Evolutionary conservation across 2,797 vertebrate genomes (phyloP).

Genomic region (Lateolabrax maculatus): DNA sequence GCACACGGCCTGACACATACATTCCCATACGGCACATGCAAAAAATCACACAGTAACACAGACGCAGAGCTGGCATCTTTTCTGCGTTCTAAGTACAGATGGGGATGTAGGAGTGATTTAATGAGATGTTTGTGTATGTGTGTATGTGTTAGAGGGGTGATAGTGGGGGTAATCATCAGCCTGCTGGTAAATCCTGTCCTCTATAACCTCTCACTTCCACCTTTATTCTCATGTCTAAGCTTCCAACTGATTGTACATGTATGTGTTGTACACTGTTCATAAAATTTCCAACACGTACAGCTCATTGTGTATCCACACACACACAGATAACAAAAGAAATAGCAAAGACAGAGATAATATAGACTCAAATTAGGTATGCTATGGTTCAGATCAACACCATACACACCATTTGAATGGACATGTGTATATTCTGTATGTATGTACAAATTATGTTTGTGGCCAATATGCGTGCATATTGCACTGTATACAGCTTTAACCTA

Average conservation of each 20-base stretch:
- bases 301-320: conserved; percentile 23
- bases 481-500: conserved; percentile 22
- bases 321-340: background rate
- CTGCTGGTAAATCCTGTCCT: conserved; percentile 71
- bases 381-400: conserved; percentile 11
- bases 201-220: conserved; percentile 70
- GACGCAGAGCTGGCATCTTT: conserved; percentile 35
- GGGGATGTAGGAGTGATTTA: conserved; percentile 69
- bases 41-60: conserved; percentile 17
- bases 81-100: conserved; percentile 67
- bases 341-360: background rate
- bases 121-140: conserved; percentile 61
- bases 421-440: background rate
- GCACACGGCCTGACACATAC: background rate
- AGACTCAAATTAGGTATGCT: background rate
- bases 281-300: conserved; percentile 53
- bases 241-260: conserved; percentile 56
- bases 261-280: conserved; percentile 63
- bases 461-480: background rate
- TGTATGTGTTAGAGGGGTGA: conserved; percentile 56
- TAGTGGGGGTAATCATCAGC: conserved; percentile 64
- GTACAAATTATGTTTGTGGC: background rate
- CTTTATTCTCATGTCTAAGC: conserved; percentile 71
- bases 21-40: conserved; percentile 10
- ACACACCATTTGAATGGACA: background rate